These are phyloP conservation scores for Stichodactyla helianthus DNA, from an alignment of 64 coral and sea anemone genomes.

Conservation along the genomic window DNA sequence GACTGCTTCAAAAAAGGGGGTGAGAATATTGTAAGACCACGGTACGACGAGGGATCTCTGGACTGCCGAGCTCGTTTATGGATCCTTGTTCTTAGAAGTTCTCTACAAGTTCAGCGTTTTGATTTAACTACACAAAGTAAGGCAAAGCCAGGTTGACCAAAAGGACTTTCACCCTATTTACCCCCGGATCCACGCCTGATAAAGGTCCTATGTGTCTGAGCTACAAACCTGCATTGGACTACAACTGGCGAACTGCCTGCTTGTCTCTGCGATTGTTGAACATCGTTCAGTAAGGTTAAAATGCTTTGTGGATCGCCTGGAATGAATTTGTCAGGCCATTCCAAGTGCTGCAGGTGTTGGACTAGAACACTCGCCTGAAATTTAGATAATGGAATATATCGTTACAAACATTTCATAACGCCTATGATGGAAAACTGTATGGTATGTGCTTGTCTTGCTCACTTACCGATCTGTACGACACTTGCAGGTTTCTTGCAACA, in stretches of 20 bases:
- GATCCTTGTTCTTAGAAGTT: too few relatives aligned
- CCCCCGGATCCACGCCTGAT: too few relatives aligned
- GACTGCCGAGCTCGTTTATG: too few relatives aligned
- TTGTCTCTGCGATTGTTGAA: slow-evolving; percentile 17
- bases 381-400: too few relatives aligned
- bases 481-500: not conserved
- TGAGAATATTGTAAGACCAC: too few relatives aligned
- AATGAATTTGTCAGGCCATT: not conserved
- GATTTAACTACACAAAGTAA: too few relatives aligned
- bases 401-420: not conserved
- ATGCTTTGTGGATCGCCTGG: not conserved
- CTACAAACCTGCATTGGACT: slow-evolving; percentile 25
- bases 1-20: too few relatives aligned
- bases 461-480: slow-evolving; percentile 15
- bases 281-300: not conserved
- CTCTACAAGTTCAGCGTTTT: too few relatives aligned
- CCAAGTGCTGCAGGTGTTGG: not conserved
- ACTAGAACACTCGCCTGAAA: not conserved
- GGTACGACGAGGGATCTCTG: too few relatives aligned
- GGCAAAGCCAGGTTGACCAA: too few relatives aligned
- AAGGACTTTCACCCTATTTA: too few relatives aligned
- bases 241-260: not conserved
- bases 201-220: not conserved
- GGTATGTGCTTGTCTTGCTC: not conserved
- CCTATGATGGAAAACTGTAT: too few relatives aligned